Evolutionary conservation across 2,888 invertebrate species (phyloP), one percentile per base, ranked within the genome.

Genomic region (Xanthorhoe designata): DNA sequence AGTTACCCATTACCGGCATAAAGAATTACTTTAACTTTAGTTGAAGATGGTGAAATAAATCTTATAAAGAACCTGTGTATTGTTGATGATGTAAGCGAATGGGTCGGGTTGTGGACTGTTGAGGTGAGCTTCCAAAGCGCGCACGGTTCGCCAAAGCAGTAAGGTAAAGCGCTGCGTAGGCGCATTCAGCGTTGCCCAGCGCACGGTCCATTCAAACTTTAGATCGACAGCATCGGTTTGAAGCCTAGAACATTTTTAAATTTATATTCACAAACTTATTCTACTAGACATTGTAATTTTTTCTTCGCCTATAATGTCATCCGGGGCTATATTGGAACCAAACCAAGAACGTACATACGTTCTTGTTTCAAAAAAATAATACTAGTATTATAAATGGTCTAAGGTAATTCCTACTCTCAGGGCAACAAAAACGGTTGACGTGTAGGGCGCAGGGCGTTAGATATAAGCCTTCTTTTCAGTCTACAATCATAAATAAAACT

Each of bases 131-230:
- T 89, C 87, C 5, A 90, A 76, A 1, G 71, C 73, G 0, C 88
- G 74, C 2, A 85, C 81, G 0, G 80, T 75, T 10, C 77, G 70
- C 90, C 89, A 90, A 13, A 89, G 67, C 9, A 82, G 69, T 1
- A 89, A 60, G 0, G 83, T 87, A 42, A 84, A 80, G 1, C 80
- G 81, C 66, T 90, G 88, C 9, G 86, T 68, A 0, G 84, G 81
- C 4, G 71, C 66, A 0, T 47, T 38, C 1, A 88, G 63, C 0
- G 76, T 79, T 0, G 69, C 55, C 88, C 89, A 89, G 8, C 86
- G 82, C 0, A 88, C 85, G 0, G 67, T 72, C 88, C 88, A 90
- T 0, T 35, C 17, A 8, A 81, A 72, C 17, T 69, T 52, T 15
- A 86, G 66, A 2, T 72, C 66, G 0, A 61, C 72, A 0, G 76